Evolutionary conservation across 1,140 invertebrate species (phyloP), one percentile per base, ranked within the genome.

Genomic region (Cardiocondyla obscurior): DNA sequence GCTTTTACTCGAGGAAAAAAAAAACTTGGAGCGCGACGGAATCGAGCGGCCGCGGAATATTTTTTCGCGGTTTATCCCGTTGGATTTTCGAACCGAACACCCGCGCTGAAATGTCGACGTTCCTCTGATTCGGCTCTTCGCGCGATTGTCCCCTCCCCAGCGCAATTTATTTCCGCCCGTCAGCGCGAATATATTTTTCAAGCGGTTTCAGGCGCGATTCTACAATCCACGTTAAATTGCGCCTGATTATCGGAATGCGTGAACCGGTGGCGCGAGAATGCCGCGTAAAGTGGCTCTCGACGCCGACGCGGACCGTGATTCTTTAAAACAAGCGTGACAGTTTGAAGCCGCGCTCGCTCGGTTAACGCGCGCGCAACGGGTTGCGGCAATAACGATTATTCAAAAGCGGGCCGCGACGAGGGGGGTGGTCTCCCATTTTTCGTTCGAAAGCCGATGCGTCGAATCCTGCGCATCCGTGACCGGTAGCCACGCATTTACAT

Each of bases 371-470:
- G 62, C 33, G 30, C 60, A 67, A 51, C 74, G 60, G 33, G 30
- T 53, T 53, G 49, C 74, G n/a, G 60, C 74, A 77, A 77, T 53
- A 77, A 79, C 62, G 74, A 79, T 77, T 79, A 79, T 55, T 79
- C 74, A 79, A 79, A 67, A 77, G 60, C 72, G 57, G 46, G 16
- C 62, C 36, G 42, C 30, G 39, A 30, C 62, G 62, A 65, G 57
- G 60, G 33, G 53, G n/a, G n/a, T n/a, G n/a, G n/a, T n/a, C n/a
- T n/a, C 69, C 74, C 53, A 83, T 81, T 73, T 73, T 82, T 82
- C 79, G 72, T 65, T 44, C 51, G 57, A 64, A 60, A 64, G 73
- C 70, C 77, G 67, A 60, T 64, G 46, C 57, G 6, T 65, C 57
- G 49, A 39, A 73, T 57, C 28, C 25, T 39, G 51, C 49, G 22